phyloP scores from a whole-genome alignment of 2,113 vertebrate genomes.

The Herpailurus yagouaroundi region DNA sequence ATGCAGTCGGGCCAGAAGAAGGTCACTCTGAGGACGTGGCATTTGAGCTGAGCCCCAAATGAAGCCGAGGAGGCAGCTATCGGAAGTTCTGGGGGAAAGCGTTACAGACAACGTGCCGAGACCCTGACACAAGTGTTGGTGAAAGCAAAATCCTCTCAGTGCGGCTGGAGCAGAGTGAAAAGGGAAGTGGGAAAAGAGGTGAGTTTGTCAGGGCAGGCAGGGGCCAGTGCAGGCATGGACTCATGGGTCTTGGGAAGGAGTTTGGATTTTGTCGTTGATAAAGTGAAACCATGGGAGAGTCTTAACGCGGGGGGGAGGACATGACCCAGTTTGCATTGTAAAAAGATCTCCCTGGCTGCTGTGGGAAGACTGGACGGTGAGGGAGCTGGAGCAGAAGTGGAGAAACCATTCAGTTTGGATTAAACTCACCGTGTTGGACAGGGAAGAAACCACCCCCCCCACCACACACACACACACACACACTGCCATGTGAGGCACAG shows the following conservation, averaged over 20 bases:
- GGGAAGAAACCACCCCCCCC: neutral
- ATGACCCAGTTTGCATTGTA: neutral
- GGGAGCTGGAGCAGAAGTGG: neutral
- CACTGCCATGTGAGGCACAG: neutral
- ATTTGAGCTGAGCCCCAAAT: neutral
- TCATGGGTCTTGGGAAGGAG: neutral
- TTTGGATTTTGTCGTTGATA: neutral
- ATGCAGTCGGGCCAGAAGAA: neutral
- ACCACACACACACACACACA: too few relatives aligned
- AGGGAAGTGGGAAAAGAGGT: too few relatives aligned
- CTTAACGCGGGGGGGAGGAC: neutral
- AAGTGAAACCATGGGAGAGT: neutral
- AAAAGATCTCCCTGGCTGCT: too few relatives aligned
- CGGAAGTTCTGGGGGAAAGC: neutral
- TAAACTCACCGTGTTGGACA: neutral
- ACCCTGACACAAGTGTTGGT: neutral
- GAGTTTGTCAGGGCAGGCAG: neutral
- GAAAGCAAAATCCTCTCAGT: neutral
- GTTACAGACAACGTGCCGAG: neutral
- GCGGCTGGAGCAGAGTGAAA: neutral
- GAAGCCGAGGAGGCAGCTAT: neutral
- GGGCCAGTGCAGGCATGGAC: neutral
- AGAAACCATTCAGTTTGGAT: neutral
- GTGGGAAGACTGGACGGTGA: neutral
- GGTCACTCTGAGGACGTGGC: neutral